Evolutionary conservation across 2,113 vertebrate genomes (phyloP), one percentile per base, ranked within the genome.

Genomic region (Glaucomys volans): DNA sequence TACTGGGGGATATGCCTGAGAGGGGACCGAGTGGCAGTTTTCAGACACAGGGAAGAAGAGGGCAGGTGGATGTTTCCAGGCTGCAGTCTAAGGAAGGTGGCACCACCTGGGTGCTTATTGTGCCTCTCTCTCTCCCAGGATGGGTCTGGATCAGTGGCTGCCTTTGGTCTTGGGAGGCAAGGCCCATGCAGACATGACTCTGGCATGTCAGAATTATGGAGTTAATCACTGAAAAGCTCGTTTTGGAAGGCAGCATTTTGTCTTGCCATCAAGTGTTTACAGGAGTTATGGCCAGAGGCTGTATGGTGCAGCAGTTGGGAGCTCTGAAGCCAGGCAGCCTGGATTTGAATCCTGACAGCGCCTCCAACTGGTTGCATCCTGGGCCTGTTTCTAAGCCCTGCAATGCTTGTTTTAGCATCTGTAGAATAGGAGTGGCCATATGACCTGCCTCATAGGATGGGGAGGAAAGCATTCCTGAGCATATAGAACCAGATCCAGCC

Each of bases 361-460:
- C 44, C 11, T 2, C 16, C 17, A 42, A 2, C 22, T 62, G 59
- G 40, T 6, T 16, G 5, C 0, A 5, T 16, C 24, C 42, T 32
- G 35, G 35, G 32, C 35, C 32, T 1, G 6, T 47, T 4, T 1
- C 1, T 4, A n/a, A 44, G 30, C 67, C 12, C 2, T 0, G 12
- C 24, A 11, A 12, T 32, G 37, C 67, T 59, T 66, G 57, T 52
- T 35, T n/a, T 47, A 32, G 57, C 30, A 44, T 28, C 35, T 37
- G 59, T 64, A 28, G 57, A 32, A 24, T 8, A 22, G 47, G 35
- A 10, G 22, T 71, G 74, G 40, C 5, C 16, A 35, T 2, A 44
- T 18, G 44, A 42, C 30, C 54, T 6, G 32, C 22, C n/a, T 7
- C 44, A 3, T 1, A 6, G 40, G 26, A 16, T 17, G 1, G 79